These are phyloP conservation scores for Catagonus wagneri DNA, from an alignment of 2,113 vertebrate genomes.

Conservation along the genomic window DNA sequence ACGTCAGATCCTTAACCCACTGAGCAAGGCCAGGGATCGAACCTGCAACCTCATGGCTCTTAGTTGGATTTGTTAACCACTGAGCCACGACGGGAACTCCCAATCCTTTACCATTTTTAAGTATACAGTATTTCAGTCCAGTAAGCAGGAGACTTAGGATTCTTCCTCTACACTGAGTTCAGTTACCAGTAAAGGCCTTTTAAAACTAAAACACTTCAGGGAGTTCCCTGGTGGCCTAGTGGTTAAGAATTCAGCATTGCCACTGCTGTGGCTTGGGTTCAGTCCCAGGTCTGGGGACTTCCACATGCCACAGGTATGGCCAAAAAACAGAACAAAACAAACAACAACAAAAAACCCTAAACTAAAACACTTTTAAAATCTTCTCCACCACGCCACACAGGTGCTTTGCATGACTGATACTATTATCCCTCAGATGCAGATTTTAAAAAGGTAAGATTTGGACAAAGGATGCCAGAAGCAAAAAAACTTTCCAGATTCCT, in stretches of 20 bases:
- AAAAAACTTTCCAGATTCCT: not conserved
- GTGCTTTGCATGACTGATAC: not conserved
- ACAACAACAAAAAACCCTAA: not conserved
- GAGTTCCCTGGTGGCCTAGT: too few relatives aligned
- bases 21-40: too few relatives aligned
- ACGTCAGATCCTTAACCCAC: too few relatives aligned
- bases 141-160: not conserved
- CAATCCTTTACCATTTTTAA: too few relatives aligned
- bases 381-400: not conserved
- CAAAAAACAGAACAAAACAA: too few relatives aligned
- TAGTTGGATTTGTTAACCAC: too few relatives aligned
- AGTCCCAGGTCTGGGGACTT: too few relatives aligned
- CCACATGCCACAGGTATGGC: too few relatives aligned
- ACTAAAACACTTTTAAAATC: not conserved
- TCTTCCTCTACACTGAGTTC: not conserved
- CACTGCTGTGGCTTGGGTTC: too few relatives aligned
- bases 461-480: not conserved
- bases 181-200: conserved; percentile 27
- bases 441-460: conserved; percentile 1
- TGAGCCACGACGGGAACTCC: too few relatives aligned
- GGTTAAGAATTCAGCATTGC: too few relatives aligned
- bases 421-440: not conserved
- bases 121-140: not conserved
- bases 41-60: too few relatives aligned
- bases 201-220: not conserved